These are phyloP conservation scores for Desmodus rotundus DNA, from an alignment of 2,113 vertebrate genomes.

Conservation along the genomic window DNA sequence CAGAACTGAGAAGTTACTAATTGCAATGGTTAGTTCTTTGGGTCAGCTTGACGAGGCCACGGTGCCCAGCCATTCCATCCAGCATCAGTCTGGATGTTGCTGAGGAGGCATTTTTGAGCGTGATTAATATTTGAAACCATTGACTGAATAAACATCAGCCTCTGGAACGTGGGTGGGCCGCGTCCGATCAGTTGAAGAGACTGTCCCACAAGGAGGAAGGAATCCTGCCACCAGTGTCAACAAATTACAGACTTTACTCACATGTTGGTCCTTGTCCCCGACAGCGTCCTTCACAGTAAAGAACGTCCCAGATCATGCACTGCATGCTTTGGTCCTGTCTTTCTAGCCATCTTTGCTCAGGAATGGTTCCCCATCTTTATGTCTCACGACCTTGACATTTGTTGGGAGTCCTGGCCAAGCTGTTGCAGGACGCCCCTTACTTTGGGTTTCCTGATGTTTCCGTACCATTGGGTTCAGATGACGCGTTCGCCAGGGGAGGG, in stretches of 20 bases:
- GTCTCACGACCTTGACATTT: neutral
- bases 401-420: neutral
- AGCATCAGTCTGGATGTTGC: neutral
- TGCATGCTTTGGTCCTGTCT: neutral
- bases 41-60: neutral
- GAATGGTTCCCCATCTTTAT: neutral
- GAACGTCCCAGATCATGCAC: neutral
- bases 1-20: neutral
- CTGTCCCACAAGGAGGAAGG: neutral
- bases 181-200: neutral
- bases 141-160: neutral
- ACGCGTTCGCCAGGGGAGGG: neutral
- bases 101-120: neutral
- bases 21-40: neutral
- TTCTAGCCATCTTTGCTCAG: neutral
- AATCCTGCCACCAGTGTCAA: neutral
- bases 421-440: neutral
- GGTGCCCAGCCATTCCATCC: neutral
- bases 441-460: neutral
- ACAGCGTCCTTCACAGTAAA: neutral
- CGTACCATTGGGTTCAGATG: accelerated
- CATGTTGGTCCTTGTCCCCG: neutral
- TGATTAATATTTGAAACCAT: neutral
- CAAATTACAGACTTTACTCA: neutral
- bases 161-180: neutral